Conservation (phyloP, 1,140 invertebrate genomes). For the Acromyrmex charruanus region DNA sequence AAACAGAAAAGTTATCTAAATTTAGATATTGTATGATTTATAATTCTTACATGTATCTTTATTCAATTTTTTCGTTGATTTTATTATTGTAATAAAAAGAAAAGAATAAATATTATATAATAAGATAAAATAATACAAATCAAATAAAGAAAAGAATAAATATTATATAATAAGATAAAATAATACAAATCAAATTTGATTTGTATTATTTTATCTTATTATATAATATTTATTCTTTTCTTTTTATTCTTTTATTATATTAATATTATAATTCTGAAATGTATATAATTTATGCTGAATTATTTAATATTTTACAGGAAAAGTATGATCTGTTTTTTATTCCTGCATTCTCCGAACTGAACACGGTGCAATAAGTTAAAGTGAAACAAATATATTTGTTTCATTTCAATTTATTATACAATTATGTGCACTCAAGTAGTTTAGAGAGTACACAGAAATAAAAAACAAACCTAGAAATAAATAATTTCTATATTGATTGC, state of each 20-base stretch:
- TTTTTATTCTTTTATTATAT: not conserved
- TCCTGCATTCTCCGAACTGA: no score
- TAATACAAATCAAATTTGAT: no score
- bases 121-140: no score
- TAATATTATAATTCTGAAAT: constrained; percentile 1
- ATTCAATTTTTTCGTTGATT: not conserved
- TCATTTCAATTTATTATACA: no score
- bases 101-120: no score
- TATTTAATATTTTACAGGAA: not conserved
- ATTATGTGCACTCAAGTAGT: no score
- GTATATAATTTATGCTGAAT: not conserved
- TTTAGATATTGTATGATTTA: constrained; percentile 14
- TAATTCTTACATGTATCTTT: not conserved
- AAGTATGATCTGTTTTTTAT: not conserved
- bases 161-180: no score
- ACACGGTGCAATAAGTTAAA: no score
- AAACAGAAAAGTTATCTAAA: not conserved
- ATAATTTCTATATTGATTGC: not conserved
- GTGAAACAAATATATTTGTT: no score
- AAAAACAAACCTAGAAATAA: no score
- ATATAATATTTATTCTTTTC: not conserved
- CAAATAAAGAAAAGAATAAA: no score
- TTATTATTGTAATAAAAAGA: not conserved
- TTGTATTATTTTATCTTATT: not conserved
- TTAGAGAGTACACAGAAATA: no score